A percentile compares a stretch with the other conserved stretches of the same genome.
phyloP scores from a whole-genome alignment of 1,140 invertebrate species.

The Daktulosphaira vitifoliae region DNA sequence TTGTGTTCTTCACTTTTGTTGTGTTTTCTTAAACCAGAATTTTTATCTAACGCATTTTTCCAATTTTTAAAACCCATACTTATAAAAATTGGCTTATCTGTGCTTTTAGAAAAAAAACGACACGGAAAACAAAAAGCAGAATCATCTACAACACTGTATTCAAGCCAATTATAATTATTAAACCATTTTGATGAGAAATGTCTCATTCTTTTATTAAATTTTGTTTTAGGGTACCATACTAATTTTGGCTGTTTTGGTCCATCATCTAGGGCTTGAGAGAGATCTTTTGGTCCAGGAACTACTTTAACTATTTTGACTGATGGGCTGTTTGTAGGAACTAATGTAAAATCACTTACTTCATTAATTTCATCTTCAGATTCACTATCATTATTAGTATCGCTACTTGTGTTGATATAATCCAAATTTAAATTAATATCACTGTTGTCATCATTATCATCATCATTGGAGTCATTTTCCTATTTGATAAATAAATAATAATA shows the following conservation, averaged over 20 bases:
- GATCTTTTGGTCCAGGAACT: constrained; percentile 9
- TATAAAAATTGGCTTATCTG: not conserved
- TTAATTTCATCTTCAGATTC: too few relatives aligned
- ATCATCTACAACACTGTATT: constrained; percentile 4
- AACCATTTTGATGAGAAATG: constrained; percentile 1
- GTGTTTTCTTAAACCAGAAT: too few relatives aligned
- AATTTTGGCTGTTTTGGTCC: constrained; percentile 6
- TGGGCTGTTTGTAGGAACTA: too few relatives aligned
- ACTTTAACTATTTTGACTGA: too few relatives aligned
- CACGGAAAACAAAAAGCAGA: not conserved
- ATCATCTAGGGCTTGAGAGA: not conserved
- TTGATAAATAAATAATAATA: too few relatives aligned
- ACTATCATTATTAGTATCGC: too few relatives aligned
- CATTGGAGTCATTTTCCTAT: too few relatives aligned
- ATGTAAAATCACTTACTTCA: too few relatives aligned
- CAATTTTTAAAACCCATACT: constrained; percentile 12
- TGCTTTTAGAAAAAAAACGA: not conserved
- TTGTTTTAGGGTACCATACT: not conserved
- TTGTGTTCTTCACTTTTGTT: constrained; percentile 2
- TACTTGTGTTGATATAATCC: too few relatives aligned
- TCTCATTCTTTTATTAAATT: not conserved
- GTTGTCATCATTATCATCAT: too few relatives aligned
- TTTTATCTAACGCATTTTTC: constrained; percentile 16
- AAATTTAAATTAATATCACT: too few relatives aligned
- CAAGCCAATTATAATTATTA: not conserved